Evolutionary conservation across 64 coral and sea anemone genomes (phyloP), one percentile per base, ranked within the genome.

Genomic region (Stichodactyla mertensii): DNA sequence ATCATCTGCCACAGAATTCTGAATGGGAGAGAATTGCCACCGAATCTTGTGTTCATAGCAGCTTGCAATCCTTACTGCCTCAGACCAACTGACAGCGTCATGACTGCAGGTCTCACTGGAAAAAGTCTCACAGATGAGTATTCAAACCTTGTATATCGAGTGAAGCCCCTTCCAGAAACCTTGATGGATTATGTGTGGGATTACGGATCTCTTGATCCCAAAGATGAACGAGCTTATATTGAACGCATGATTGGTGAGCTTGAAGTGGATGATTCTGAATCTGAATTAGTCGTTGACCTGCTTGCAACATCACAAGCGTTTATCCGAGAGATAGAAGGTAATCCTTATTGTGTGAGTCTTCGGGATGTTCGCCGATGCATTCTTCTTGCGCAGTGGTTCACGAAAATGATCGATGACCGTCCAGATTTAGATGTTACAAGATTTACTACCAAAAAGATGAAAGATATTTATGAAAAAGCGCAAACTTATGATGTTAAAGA

Each of bases 101-200:
- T 79, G 71, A 98, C 95, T 1, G 92, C 95, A 51, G 95, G 95
- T 19, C 55, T 98, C 18, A 85, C 87, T 90, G 95, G 87, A 11
- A 98, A 98, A 71, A 90, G 61, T 0, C 64, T 86, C 19, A 57
- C 84, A 31, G 95, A 98, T 89, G 92, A 98, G 67, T 92, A 92
- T 55, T 98, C 95, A 4, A 89, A 84, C 55, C 85, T 98, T 64
- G 95, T 98, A 6, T 98, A 98, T 56, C 87, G 95, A 27, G 95
- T 98, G 18, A 89, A 98, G 58, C 95, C 95, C 13, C 87, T 98
- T 55, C 95, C 95, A 6, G 95, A 98, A 18, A 94, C 95, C 52
- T 94, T 98, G 95, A 94, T 98, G 22, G 95, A 98, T 81, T 98
- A 92, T 86, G 95, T 98, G 4, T 98, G 95, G 95, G 95, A 98